Percentiles rank a stretch among this genome's conserved stretches.
These are phyloP conservation scores for Magallana angulata DNA, from an alignment of 1,140 invertebrate genomes.

Conservation along the genomic window DNA sequence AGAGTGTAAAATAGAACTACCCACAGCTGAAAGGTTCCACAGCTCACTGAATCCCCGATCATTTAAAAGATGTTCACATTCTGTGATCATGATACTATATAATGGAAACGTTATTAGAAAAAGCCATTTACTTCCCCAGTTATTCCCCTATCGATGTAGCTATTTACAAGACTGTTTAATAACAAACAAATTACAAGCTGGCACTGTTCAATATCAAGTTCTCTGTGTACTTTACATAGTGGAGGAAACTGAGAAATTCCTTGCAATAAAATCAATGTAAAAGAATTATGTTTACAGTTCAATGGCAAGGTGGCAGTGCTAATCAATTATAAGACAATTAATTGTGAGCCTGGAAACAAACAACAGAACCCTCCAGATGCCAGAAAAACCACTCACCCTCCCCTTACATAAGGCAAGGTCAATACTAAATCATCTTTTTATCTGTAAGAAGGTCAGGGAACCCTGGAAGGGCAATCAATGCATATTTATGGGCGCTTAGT, in stretches of 20 bases:
- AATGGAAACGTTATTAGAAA: conserved; percentile 30
- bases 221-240: background rate
- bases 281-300: conserved; percentile 26
- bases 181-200: conserved; percentile 25
- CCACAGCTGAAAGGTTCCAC: conserved; percentile 1
- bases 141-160: background rate
- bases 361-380: background rate
- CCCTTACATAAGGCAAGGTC: conserved; percentile 11
- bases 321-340: conserved; percentile 27
- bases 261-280: conserved; percentile 8
- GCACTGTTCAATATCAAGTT: conserved; percentile 4
- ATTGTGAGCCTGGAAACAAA: background rate
- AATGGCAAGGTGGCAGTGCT: background rate
- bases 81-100: background rate
- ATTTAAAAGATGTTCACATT: background rate
- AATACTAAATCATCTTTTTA: conserved; percentile 5
- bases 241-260: background rate
- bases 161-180: conserved; percentile 8
- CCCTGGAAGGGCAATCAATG: conserved; percentile 17
- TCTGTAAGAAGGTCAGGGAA: background rate
- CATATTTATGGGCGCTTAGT: background rate
- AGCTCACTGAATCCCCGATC: background rate
- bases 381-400: background rate
- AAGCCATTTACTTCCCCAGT: conserved; percentile 4
- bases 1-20: conserved; percentile 20